These are phyloP conservation scores for Synchiropus splendidus DNA, from an alignment of 2,113 vertebrate species.

Conservation along the genomic window DNA sequence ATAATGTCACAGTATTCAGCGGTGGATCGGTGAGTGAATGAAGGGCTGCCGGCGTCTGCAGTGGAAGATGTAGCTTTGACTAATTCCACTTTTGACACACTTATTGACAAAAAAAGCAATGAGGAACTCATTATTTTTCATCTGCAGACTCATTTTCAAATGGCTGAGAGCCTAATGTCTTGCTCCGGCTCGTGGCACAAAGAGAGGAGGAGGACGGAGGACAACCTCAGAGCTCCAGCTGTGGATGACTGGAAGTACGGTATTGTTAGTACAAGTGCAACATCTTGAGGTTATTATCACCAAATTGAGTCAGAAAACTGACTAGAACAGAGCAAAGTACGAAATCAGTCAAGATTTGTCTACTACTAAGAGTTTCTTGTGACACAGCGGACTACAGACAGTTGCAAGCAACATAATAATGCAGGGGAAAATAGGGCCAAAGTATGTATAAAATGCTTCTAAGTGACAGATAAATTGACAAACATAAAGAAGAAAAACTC, in stretches of 20 bases:
- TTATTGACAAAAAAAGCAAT: constrained; percentile 71
- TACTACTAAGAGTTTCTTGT: no score
- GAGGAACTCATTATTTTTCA: constrained; percentile 72
- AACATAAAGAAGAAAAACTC: no score
- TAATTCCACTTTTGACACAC: constrained; percentile 76
- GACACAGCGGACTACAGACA: no score
- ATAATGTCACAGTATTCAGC: constrained; percentile 75
- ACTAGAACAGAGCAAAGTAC: no score
- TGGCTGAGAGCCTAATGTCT: constrained; percentile 56
- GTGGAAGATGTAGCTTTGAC: constrained; percentile 66
- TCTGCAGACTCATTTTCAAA: constrained; percentile 58
- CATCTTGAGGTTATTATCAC: no score
- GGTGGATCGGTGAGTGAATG: constrained; percentile 67
- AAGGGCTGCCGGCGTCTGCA: constrained; percentile 62
- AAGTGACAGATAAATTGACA: no score
- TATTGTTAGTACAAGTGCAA: no score
- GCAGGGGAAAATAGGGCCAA: no score
- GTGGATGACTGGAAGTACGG: not conserved
- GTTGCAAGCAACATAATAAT: no score
- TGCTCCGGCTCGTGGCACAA: constrained; percentile 50
- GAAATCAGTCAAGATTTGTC: no score
- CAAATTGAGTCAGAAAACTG: no score
- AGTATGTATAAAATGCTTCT: no score
- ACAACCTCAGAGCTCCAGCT: constrained; percentile 2
- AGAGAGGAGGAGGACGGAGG: constrained; percentile 19